A percentile compares a stretch with the other conserved stretches of the same genome.
These are phyloP conservation scores for Antheraea yamamai DNA, from an alignment of 2,888 invertebrate genomes.

Conservation along the genomic window DNA sequence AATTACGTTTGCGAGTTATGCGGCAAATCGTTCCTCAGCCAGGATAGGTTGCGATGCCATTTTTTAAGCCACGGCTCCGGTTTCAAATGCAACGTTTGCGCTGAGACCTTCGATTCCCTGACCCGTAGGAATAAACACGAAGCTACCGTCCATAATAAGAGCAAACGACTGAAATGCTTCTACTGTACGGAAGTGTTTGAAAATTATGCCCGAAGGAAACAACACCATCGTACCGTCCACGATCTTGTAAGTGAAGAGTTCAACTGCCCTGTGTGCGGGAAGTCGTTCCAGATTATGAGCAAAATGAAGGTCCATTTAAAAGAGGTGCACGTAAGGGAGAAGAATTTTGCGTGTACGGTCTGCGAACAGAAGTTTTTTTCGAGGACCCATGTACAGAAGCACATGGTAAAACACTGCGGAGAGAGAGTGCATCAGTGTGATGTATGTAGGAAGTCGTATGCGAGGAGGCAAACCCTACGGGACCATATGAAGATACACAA, in stretches of 20 bases:
- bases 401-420: constrained; percentile 77
- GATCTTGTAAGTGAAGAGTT: constrained; percentile 50
- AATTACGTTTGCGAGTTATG: constrained; percentile 68
- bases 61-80: constrained; percentile 53
- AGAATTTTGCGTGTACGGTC: constrained; percentile 68
- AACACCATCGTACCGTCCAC: constrained; percentile 55
- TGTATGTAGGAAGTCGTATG: constrained; percentile 75
- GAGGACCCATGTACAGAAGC: constrained; percentile 73
- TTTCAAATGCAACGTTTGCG: constrained; percentile 58
- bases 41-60: constrained; percentile 64
- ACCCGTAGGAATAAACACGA: constrained; percentile 59
- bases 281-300: constrained; percentile 60
- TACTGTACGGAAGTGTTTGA: constrained; percentile 60
- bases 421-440: constrained; percentile 72
- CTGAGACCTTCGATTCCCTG: constrained; percentile 56
- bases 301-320: constrained; percentile 63
- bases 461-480: constrained; percentile 62
- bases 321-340: constrained; percentile 72
- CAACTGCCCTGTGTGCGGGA: constrained; percentile 61
- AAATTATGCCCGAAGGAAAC: constrained; percentile 57
- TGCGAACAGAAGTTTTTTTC: constrained; percentile 80
- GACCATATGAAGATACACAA: constrained; percentile 68
- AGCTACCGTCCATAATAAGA: constrained; percentile 51
- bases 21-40: constrained; percentile 68
- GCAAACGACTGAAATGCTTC: constrained; percentile 55